Conservation (phyloP, 2,888 invertebrate species). For the Pristionchus exspectatus region DNA sequence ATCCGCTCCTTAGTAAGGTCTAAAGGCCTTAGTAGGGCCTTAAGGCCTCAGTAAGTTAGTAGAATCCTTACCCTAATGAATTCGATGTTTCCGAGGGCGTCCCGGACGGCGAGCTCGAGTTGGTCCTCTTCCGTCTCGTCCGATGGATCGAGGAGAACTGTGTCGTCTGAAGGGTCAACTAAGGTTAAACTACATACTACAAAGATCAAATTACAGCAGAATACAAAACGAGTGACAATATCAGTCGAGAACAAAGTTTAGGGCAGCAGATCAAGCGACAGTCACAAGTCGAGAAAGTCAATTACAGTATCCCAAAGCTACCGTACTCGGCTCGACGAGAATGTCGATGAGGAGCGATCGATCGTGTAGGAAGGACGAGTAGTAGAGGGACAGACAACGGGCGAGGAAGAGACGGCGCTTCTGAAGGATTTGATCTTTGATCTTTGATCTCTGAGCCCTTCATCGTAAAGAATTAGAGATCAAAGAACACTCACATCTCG, state of each 20-base stretch:
- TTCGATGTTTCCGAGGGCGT: slow-evolving; percentile 25
- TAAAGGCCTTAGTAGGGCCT: too few relatives aligned
- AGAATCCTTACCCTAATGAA: slow-evolving; percentile 20
- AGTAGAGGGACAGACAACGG: slow-evolving; percentile 49
- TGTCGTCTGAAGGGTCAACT: slow-evolving; percentile 5
- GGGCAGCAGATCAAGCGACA: background rate
- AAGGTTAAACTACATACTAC: background rate
- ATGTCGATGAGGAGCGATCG: slow-evolving; percentile 33
- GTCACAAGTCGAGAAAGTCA: too few relatives aligned
- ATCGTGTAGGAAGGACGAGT: slow-evolving; percentile 50
- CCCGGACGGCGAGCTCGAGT: slow-evolving; percentile 23
- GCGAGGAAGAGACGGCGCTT: slow-evolving; percentile 25
- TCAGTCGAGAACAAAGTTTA: background rate
- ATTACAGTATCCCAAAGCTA: background rate
- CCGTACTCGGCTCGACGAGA: slow-evolving; percentile 29
- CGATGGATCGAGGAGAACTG: slow-evolving; percentile 12
- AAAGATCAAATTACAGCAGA: background rate
- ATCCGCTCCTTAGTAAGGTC: too few relatives aligned
- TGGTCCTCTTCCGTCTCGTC: background rate
- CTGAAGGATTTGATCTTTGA: background rate
- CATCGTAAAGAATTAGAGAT: too few relatives aligned
- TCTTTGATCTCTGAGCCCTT: background rate
- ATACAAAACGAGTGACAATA: too few relatives aligned
- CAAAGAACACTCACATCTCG: slow-evolving; percentile 21
- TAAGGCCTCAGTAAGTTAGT: too few relatives aligned